Base-by-base conservation (phyloP, 2,888 invertebrate species). In the Mechanitis messenoides region DNA sequence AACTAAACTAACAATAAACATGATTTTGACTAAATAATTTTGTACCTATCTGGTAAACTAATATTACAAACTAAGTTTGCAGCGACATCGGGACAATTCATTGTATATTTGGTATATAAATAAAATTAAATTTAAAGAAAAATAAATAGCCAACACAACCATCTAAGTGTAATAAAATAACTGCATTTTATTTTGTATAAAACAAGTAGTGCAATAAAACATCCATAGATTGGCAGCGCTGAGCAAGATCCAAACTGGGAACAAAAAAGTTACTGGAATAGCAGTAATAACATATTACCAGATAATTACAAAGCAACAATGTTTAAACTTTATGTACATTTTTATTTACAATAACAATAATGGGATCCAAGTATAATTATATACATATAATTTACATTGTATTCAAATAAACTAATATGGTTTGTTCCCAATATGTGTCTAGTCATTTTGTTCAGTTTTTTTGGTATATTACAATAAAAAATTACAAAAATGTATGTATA, bases 61-160 rank as follows among this genome's bases (percentile, higher is more conserved):
- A 45, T 53, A 53, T 58, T 45, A 47, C 31, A 46, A 54, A 53
- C 35, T 35, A 54, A 61, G 65, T 69, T 67, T 64, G 67, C 65
- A 65, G 64, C 60, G 63, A 64, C 56, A 58, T 65, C 60, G 64
- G 59, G 62, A 66, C 66, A 68, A 59, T 64, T 61, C 62, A 66
- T 60, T 62, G 61, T 63, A 61, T 65, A 69, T 86, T 85, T 84
- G 79, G 64, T 66, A 80, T 83, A 86, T 85, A 85, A 87, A 87
- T 85, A 86, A 84, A 83, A 79, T 65, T 73, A 83, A 84, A 87
- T 84, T 84, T 81, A 86, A 83, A 84, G 20, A 75, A 83, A 87
- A 87, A 87, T 87, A 88, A 89, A 88, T 88, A 87, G 85, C 77
- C 83, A 87, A 88, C 88, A 89, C 89, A 89, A 89, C 86, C 87